These are phyloP conservation scores for Spodoptera litura DNA, from an alignment of 1,140 invertebrate genomes.

Conservation along the genomic window DNA sequence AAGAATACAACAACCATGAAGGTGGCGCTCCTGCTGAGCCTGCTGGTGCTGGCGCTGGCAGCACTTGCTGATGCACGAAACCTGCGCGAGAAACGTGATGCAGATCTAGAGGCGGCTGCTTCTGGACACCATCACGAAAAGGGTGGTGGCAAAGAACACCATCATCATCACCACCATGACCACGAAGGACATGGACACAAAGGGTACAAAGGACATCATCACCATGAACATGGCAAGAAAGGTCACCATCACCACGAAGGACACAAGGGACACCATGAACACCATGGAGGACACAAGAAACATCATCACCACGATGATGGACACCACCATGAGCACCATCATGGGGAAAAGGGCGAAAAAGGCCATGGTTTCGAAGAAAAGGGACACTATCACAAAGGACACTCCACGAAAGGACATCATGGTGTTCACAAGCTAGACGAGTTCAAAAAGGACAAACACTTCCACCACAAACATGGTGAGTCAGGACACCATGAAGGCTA, in stretches of 20 bases:
- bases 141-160: constrained; percentile 83
- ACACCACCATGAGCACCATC: constrained; percentile 90
- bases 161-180: constrained; percentile 80
- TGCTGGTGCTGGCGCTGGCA: constrained; percentile 61
- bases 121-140: constrained; percentile 74
- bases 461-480: constrained; percentile 92
- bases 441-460: constrained; percentile 86
- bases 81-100: constrained; percentile 66
- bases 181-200: constrained; percentile 85
- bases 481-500: constrained; percentile 89
- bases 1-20: constrained; percentile 68
- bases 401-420: constrained; percentile 91
- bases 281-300: constrained; percentile 91
- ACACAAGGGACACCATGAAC: constrained; percentile 89
- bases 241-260: constrained; percentile 91
- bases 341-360: constrained; percentile 89
- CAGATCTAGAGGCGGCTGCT: constrained; percentile 72
- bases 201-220: constrained; percentile 88
- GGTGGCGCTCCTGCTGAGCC: constrained; percentile 62
- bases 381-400: constrained; percentile 90
- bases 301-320: constrained; percentile 91
- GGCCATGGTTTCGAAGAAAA: constrained; percentile 87
- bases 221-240: constrained; percentile 89
- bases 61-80: constrained; percentile 62
- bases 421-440: constrained; percentile 91